Evolutionary conservation across 2,113 vertebrate genomes (phyloP), one percentile per base, ranked within the genome.

Genomic region (Pseudolaguvia tuberculata): DNA sequence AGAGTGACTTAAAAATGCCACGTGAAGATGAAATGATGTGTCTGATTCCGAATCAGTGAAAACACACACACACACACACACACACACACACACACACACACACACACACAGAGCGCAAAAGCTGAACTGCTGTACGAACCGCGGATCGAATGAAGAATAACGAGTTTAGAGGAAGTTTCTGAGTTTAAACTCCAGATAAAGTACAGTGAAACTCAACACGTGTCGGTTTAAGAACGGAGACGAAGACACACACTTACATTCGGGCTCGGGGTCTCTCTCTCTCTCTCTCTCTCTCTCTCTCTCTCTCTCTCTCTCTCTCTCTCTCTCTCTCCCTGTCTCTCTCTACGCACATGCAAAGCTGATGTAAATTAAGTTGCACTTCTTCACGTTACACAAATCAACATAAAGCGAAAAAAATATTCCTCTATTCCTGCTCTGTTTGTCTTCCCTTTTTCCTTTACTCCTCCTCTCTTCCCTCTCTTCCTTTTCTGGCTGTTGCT

Each of bases 391-490:
- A 70, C 73, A 58, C 76, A 75, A 61, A 76, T 35, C 11, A 5
- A 72, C 57, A 61, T 42, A 48, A 56, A 72, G 58, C n/a, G 76
- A 62, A 72, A 75, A 68, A 56, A 59, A 68, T 3, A 35, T 3
- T 35, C 31, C 45, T 51, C 45, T 25, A 59, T 53, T 72, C 39
- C 53, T 57, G 45, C 56, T 47, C 42, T n/a, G 66, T 59, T 71
- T 74, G 27, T 42, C 39, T 42, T 42, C 6, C 31, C 31, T 35
- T 6, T 25, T 6, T 67, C 45, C 50, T 56, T 27, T 47, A 68
- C 61, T 69, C 52, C 61, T 67, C 61, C 57, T 57, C 62, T 47
- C 59, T 55, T 72, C 73, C 72, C 67, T 78, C 79, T 31, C 53
- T 57, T 53, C 55, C 68, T 53, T 67, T 53, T 35, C 31, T 25